Conservation (phyloP, 1,140 invertebrate genomes). For the Halictus rubicundus region DNA sequence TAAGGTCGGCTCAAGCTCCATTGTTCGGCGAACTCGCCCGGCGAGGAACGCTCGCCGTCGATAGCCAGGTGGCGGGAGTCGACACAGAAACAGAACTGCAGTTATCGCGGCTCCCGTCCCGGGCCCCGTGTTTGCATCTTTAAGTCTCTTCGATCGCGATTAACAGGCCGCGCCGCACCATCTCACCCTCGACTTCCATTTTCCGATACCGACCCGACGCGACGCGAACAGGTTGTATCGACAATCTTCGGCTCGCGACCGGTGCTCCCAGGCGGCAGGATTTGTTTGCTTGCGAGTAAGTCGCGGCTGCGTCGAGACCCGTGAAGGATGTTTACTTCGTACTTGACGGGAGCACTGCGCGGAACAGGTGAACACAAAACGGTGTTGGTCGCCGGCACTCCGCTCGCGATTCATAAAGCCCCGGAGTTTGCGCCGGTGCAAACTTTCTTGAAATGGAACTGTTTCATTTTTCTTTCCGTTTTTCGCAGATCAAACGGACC, state of each 20-base stretch:
- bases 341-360: neutral
- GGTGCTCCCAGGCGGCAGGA: neutral
- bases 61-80: no score
- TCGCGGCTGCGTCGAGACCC: neutral
- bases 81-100: neutral
- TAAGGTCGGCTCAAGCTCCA: conserved; percentile 12
- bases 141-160: conserved; percentile 31
- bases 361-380: no score
- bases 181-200: neutral
- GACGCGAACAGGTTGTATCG: conserved; percentile 22
- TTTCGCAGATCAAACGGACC: no score
- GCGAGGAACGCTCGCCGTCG: neutral
- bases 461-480: no score
- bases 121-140: conserved; percentile 17
- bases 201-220: conserved; percentile 5
- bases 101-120: neutral
- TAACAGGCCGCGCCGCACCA: neutral
- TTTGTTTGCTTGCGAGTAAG: conserved; percentile 22
- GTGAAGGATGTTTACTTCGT: conserved; percentile 19
- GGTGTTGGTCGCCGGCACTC: no score
- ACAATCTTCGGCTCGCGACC: neutral
- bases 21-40: conserved; percentile 27
- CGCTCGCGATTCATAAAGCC: neutral
- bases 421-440: no score
- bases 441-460: no score